Conservation (phyloP, 2,113 vertebrate species). For the Myrmecobius fasciatus region DNA sequence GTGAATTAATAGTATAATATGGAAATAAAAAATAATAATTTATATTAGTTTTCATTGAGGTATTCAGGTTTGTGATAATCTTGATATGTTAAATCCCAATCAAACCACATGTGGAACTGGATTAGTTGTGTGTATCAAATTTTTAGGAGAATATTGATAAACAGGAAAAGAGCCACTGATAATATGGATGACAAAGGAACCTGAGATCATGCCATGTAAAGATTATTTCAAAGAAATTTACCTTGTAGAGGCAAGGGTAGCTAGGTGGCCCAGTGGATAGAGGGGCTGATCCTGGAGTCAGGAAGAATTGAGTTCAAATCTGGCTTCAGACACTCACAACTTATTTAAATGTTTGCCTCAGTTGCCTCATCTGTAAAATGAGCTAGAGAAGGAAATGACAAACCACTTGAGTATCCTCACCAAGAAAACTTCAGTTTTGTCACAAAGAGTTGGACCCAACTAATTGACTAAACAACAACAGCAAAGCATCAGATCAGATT, state of each 20-base stretch:
- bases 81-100: neutral
- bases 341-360: neutral
- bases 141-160: neutral
- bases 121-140: neutral
- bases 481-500: neutral
- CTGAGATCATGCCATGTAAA: neutral
- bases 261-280: neutral
- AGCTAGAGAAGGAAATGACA: neutral
- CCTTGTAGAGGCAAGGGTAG: neutral
- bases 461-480: neutral
- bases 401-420: neutral
- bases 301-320: neutral
- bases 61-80: neutral
- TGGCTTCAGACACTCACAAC: neutral
- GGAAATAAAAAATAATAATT: neutral
- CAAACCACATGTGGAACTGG: neutral
- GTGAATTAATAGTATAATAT: neutral
- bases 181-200: neutral
- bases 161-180: neutral
- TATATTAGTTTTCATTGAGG: neutral
- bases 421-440: neutral
- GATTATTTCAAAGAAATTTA: neutral
- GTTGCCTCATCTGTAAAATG: neutral
- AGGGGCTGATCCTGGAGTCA: neutral
- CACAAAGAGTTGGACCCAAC: neutral